A percentile compares a stretch with the other conserved stretches of the same genome.
Evolutionary conservation across 2,888 invertebrate genomes (phyloP).

Genomic region (Calameuta filiformis): DNA sequence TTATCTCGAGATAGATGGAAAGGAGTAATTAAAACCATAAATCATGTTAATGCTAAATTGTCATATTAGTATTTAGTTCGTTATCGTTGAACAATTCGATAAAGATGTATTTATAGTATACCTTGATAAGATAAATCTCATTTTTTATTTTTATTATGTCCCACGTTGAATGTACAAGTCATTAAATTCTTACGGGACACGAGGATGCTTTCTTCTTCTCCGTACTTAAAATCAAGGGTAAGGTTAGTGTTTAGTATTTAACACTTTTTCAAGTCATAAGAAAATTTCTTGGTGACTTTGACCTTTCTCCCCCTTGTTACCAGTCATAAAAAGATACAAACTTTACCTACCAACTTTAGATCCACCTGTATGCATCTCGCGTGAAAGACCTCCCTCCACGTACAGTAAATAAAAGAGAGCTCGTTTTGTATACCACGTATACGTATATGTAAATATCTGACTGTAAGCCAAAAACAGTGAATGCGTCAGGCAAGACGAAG

Average conservation of each 20-base stretch:
- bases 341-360: background rate
- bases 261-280: background rate
- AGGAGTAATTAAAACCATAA: background rate
- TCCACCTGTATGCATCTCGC: background rate
- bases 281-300: background rate
- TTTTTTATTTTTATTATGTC: background rate
- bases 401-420: background rate
- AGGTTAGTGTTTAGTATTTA: background rate
- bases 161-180: background rate
- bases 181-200: background rate
- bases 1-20: background rate
- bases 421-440: background rate
- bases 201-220: background rate
- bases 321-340: background rate
- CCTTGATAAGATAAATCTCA: background rate
- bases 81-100: background rate
- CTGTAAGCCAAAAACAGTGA: background rate
- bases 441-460: background rate
- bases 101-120: background rate
- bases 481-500: background rate
- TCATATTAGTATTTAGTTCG: background rate
- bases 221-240: background rate
- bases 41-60: background rate
- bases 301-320: background rate
- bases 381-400: background rate